phyloP scores from a whole-genome alignment of 92 coral and sea anemone species.

The Isaurus tuberculatus region DNA sequence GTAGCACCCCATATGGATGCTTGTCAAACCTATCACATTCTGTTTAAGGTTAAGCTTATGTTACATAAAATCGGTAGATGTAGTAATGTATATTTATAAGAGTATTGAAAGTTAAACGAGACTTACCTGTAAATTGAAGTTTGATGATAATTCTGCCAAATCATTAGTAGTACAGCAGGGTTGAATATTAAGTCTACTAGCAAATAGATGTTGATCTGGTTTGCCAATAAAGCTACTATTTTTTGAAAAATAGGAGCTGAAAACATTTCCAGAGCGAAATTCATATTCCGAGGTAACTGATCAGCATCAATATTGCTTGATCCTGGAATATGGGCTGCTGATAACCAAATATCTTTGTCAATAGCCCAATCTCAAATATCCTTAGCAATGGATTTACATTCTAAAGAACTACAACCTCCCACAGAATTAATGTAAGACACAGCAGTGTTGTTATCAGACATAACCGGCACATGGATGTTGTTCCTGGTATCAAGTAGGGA shows the following conservation, averaged over 20 bases:
- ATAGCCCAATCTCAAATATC: conserved; percentile 1
- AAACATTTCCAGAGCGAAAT: conserved; percentile 35
- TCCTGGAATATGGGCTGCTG: conserved; percentile 41
- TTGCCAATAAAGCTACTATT: not conserved
- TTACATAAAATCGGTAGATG: too few relatives aligned
- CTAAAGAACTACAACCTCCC: not conserved
- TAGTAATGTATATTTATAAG: too few relatives aligned
- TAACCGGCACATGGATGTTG: conserved; percentile 17
- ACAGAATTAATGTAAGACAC: not conserved
- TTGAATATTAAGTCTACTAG: conserved; percentile 64
- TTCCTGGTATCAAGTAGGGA: conserved; percentile 31
- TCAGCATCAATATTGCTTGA: conserved; percentile 35
- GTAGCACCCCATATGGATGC: too few relatives aligned
- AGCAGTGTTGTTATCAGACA: conserved; percentile 48
- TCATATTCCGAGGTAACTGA: conserved; percentile 26
- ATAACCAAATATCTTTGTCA: conserved; percentile 34
- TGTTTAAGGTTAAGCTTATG: too few relatives aligned
- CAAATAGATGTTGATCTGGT: conserved; percentile 61
- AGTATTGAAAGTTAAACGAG: too few relatives aligned
- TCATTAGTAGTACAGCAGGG: conserved; percentile 52
- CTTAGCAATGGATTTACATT: conserved; percentile 10
- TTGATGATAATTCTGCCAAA: conserved; percentile 49
- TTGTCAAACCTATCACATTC: too few relatives aligned
- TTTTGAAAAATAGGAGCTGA: conserved; percentile 19
- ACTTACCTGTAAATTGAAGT: too few relatives aligned